Conservation (phyloP, 2,888 invertebrate species). For the Serrognathus titanus region DNA sequence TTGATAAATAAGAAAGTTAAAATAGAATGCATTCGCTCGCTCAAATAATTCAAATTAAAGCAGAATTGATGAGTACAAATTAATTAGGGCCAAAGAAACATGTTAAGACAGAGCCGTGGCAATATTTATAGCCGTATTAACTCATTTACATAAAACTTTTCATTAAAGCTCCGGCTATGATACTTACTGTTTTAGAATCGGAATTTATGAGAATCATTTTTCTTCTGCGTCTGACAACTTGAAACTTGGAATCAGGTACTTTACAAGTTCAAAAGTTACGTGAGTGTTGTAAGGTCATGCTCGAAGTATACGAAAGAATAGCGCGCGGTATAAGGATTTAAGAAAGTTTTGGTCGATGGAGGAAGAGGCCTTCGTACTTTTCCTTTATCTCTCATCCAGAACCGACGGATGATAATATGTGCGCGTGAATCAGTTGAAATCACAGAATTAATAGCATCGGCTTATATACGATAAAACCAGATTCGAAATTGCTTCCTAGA, state of each 20-base stretch:
- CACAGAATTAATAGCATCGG: too few species aligned
- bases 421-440: too few species aligned
- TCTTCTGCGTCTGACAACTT: conserved; percentile 19
- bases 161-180: conserved; percentile 14
- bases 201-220: conserved; percentile 17
- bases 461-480: too few species aligned
- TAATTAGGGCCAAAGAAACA: too few species aligned
- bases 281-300: conserved; percentile 16
- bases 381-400: too few species aligned
- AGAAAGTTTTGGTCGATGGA: conserved; percentile 6
- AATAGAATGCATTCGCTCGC: too few species aligned
- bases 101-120: too few species aligned
- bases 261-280: conserved; percentile 20
- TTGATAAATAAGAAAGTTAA: too few species aligned
- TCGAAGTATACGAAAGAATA: background rate
- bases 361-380: too few species aligned
- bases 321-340: conserved; percentile 12
- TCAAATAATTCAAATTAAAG: background rate
- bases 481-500: too few species aligned
- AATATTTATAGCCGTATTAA: background rate
- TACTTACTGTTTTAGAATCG: conserved; percentile 16
- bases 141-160: background rate
- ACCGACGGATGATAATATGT: too few species aligned
- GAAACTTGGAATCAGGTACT: conserved; percentile 21
- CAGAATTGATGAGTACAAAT: too few species aligned